phyloP scores from a whole-genome alignment of 2,888 invertebrate genomes.

The Polydrusus tereticollis region DNA sequence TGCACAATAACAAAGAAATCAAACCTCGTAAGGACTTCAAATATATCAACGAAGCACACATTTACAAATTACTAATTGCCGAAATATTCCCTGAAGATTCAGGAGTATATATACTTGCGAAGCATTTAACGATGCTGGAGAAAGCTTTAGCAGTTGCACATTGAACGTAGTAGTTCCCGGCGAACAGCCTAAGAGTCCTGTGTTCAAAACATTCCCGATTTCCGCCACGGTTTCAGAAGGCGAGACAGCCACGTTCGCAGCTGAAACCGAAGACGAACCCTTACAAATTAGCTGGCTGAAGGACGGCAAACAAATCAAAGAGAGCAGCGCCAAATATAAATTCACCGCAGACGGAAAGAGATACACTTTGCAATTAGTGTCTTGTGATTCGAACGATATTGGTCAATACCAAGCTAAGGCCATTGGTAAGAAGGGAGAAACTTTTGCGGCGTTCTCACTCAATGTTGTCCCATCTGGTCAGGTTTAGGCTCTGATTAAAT shows the following conservation, averaged over 20 bases:
- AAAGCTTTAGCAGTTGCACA: constrained; percentile 93
- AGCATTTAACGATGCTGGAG: constrained; percentile 94
- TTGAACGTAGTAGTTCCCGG: constrained; percentile 89
- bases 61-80: constrained; percentile 89
- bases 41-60: constrained; percentile 91
- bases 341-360: constrained; percentile 87
- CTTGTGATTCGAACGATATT: constrained; percentile 81
- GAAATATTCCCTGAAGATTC: constrained; percentile 97
- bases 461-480: constrained; percentile 77
- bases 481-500: constrained; percentile 63
- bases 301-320: constrained; percentile 91
- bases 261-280: constrained; percentile 82
- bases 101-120: constrained; percentile 96
- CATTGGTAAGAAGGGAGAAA: constrained; percentile 88
- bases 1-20: constrained; percentile 97
- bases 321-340: constrained; percentile 81
- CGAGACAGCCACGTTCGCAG: constrained; percentile 84
- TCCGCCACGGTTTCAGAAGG: constrained; percentile 87
- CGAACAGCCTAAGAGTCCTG: constrained; percentile 85
- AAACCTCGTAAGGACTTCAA: constrained; percentile 97
- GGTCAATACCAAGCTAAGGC: constrained; percentile 92
- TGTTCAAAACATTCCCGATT: constrained; percentile 89
- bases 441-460: constrained; percentile 86
- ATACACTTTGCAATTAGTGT: constrained; percentile 83
- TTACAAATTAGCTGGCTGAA: constrained; percentile 87